phyloP scores from a whole-genome alignment of 2,888 invertebrate species.

The Melikaiella ostensackeni region DNA sequence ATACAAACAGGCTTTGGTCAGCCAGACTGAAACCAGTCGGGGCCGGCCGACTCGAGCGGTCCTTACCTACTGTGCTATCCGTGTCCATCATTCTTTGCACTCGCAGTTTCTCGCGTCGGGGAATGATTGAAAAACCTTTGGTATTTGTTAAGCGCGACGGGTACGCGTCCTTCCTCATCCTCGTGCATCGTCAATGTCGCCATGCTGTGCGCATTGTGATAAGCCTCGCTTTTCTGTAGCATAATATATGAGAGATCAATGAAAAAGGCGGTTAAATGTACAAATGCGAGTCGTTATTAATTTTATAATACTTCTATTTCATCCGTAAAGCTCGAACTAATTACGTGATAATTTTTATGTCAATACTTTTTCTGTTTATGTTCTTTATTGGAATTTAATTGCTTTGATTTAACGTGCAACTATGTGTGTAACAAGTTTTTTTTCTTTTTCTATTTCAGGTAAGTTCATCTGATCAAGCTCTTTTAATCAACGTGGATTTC shows the following conservation, averaged over 20 bases:
- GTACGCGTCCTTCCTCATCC: constrained; percentile 22
- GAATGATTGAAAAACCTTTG: constrained; percentile 31
- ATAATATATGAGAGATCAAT: not conserved
- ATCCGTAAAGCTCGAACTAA: too few relatives aligned
- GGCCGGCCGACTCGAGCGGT: constrained; percentile 12
- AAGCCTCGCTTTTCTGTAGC: not conserved
- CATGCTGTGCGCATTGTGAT: not conserved
- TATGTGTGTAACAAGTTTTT: not conserved
- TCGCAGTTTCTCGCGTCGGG: constrained; percentile 28
- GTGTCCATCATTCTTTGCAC: constrained; percentile 13
- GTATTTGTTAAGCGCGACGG: constrained; percentile 32
- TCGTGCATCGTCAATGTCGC: constrained; percentile 17
- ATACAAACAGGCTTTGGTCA: constrained; percentile 32
- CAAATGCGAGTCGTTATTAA: constrained; percentile 20
- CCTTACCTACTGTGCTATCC: constrained; percentile 19
- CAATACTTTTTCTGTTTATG: too few relatives aligned
- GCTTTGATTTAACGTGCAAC: too few relatives aligned
- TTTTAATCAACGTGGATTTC: not conserved
- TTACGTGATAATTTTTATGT: too few relatives aligned
- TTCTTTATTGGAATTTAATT: too few relatives aligned
- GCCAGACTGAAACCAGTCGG: constrained; percentile 10
- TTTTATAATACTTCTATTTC: not conserved
- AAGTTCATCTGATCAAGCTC: not conserved
- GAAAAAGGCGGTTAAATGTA: constrained; percentile 10
- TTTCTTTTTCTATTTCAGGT: not conserved